phyloP scores from a whole-genome alignment of 2,888 invertebrate species.

The Euspilapteryx auroguttella region DNA sequence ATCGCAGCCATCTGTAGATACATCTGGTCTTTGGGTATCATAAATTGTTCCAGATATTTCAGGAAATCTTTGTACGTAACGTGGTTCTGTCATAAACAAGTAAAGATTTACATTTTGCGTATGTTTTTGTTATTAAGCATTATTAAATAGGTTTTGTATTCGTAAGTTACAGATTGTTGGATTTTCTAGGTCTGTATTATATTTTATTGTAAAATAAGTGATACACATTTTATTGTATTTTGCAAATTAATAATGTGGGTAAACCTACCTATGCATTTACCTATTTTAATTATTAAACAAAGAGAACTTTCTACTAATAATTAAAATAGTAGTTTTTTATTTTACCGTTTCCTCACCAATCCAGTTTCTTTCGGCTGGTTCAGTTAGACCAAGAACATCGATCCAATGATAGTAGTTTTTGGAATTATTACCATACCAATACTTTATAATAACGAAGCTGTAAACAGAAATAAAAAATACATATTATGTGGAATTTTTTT shows the following conservation, averaged over 20 bases:
- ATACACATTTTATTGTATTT: no score
- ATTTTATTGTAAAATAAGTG: no score
- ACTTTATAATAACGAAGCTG: constrained; percentile 76
- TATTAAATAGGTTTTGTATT: no score
- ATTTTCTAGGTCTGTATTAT: no score
- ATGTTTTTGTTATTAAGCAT: no score
- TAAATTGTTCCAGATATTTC: constrained; percentile 66
- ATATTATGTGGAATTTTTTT: neutral
- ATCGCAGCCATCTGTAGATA: constrained; percentile 43
- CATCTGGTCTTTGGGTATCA: constrained; percentile 46
- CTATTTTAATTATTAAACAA: no score
- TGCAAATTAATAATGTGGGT: no score
- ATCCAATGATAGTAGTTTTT: constrained; percentile 75
- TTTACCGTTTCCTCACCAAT: constrained; percentile 62
- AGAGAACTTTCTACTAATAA: no score
- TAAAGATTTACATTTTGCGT: no score
- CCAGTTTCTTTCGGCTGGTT: constrained; percentile 78
- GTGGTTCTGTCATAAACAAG: constrained; percentile 52
- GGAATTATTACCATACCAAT: constrained; percentile 73
- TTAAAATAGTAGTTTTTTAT: no score
- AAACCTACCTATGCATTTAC: no score
- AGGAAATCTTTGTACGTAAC: constrained; percentile 71
- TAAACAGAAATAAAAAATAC: constrained; percentile 6
- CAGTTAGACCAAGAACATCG: constrained; percentile 66
- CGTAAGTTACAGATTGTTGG: no score